phyloP scores from a whole-genome alignment of 2,113 vertebrate genomes.

The Hyperoodon ampullatus region DNA sequence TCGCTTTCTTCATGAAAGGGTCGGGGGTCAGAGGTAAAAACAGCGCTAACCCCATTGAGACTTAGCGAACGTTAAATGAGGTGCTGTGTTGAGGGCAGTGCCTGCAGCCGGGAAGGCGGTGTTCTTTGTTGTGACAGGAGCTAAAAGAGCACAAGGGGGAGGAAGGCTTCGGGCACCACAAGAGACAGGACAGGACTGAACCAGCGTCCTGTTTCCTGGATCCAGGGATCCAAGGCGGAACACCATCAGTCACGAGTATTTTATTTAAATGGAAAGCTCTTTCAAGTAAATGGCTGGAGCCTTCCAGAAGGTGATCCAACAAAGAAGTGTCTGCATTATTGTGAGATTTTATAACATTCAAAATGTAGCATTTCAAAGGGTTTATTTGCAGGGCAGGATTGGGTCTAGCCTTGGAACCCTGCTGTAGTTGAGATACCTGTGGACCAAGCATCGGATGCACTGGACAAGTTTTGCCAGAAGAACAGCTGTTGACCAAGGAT shows the following conservation, averaged over 20 bases:
- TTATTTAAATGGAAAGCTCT: background rate
- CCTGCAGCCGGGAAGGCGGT: fast-evolving
- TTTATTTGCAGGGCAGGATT: background rate
- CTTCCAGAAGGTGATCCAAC: background rate
- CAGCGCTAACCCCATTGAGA: background rate
- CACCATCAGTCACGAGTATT: too few relatives aligned
- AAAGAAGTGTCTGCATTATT: background rate
- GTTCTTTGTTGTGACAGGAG: too few relatives aligned
- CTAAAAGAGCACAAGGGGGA: too few relatives aligned
- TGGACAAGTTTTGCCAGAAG: background rate
- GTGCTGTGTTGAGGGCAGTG: background rate
- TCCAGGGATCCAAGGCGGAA: too few relatives aligned
- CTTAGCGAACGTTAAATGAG: too few relatives aligned
- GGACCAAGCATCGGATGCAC: background rate
- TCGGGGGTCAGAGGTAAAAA: background rate
- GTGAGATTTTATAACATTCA: background rate
- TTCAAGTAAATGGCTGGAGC: background rate
- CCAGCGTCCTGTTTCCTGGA: background rate
- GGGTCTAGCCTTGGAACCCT: background rate
- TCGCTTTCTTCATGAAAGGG: background rate
- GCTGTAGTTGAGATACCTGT: background rate
- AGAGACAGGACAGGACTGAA: background rate
- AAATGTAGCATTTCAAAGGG: background rate
- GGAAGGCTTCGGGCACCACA: background rate
- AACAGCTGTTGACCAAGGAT: background rate